A percentile compares a stretch with the other conserved stretches of the same genome.
Conservation (phyloP, 2,888 invertebrate species). For the Drosophila neonasuta region DNA sequence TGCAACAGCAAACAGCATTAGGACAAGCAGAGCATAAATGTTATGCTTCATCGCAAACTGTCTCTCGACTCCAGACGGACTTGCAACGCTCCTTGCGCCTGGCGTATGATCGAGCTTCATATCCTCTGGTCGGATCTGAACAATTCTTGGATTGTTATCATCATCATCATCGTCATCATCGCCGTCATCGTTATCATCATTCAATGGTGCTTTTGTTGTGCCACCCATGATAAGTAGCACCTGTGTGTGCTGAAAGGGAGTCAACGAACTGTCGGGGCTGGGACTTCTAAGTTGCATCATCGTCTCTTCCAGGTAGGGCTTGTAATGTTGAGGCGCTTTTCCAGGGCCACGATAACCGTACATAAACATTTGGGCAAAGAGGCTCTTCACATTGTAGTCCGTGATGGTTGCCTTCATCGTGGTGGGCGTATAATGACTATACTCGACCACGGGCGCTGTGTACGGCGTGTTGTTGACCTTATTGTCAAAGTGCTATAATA, state of each 20-base stretch:
- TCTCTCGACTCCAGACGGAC: conserved; percentile 25
- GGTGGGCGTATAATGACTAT: conserved; percentile 71
- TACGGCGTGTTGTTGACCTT: conserved; percentile 43
- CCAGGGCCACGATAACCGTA: conserved; percentile 74
- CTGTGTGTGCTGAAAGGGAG: conserved; percentile 61
- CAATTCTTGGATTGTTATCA: not conserved
- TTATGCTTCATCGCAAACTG: conserved; percentile 25
- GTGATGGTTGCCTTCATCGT: conserved; percentile 77
- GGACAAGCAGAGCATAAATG: conserved; percentile 43
- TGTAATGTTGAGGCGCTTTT: conserved; percentile 55
- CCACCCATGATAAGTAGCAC: conserved; percentile 50
- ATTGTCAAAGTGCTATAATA: conserved; percentile 58
- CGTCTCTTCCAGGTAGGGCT: conserved; percentile 60
- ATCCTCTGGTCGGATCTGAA: conserved; percentile 42
- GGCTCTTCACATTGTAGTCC: conserved; percentile 62
- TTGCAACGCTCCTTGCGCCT: conserved; percentile 16
- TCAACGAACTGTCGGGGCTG: not conserved
- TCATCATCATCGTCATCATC: conserved; percentile 25
- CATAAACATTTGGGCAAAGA: conserved; percentile 77
- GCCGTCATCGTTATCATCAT: conserved; percentile 2
- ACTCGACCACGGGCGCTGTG: conserved; percentile 68
- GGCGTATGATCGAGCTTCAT: conserved; percentile 41
- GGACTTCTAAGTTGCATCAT: conserved; percentile 28
- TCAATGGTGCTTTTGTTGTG: conserved; percentile 15
- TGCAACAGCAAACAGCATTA: conserved; percentile 52